A percentile compares a stretch with the other conserved stretches of the same genome.
These are phyloP conservation scores for cattle (Bos taurus) DNA, from an alignment of 2,113 vertebrate species.

Conservation along the genomic window ARS-UCD2.0 NC_037345.1:53780501-53781000, in stretches of 20 bases:
- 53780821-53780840: neutral
- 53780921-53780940: neutral
- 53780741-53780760: accelerated
- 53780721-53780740: neutral
- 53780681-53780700: neutral
- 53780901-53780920: neutral
- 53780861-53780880: no score
- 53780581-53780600: neutral
- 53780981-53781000: neutral
- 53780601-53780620: neutral
- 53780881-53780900: neutral
- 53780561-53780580: neutral
- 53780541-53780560: neutral
- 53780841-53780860: neutral
- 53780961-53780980: neutral
- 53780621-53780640: neutral
- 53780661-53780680: neutral
- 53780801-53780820: neutral
- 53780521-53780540: neutral
- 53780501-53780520: neutral
- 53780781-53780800: neutral
- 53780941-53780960: neutral
- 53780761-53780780: neutral
- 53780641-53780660: neutral
- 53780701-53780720: neutral